These are phyloP conservation scores for Cheilosia urbana DNA, from an alignment of 2,888 invertebrate species.

Conservation along the genomic window DNA sequence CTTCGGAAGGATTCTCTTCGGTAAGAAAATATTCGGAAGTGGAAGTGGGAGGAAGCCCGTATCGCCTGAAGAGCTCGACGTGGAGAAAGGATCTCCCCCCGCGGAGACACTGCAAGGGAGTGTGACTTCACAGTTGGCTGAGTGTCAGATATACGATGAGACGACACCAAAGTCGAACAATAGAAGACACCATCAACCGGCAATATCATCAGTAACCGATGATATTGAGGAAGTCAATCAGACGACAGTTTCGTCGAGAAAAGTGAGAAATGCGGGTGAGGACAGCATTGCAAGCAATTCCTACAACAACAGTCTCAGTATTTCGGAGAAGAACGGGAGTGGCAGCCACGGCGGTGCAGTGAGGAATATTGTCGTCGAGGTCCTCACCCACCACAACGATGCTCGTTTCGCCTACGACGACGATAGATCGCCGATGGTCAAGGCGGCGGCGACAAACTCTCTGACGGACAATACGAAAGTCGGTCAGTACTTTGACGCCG, in stretches of 20 bases:
- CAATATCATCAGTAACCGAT: background rate
- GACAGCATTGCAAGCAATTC: conserved; percentile 82
- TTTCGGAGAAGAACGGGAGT: conserved; percentile 77
- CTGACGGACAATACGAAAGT: conserved; percentile 55
- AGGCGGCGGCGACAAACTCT: conserved; percentile 16
- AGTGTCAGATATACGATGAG: conserved; percentile 64
- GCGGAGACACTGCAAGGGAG: conserved; percentile 38
- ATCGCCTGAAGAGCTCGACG: conserved; percentile 37
- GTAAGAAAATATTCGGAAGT: conserved; percentile 80
- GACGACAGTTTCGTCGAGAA: conserved; percentile 32
- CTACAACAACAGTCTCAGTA: conserved; percentile 78
- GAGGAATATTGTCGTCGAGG: conserved; percentile 81
- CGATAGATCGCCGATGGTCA: conserved; percentile 53
- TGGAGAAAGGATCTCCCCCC: conserved; percentile 62
- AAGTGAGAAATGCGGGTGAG: conserved; percentile 69
- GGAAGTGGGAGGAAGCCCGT: conserved; percentile 58
- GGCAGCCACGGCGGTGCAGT: conserved; percentile 54
- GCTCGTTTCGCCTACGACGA: conserved; percentile 72
- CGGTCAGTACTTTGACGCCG: conserved; percentile 75
- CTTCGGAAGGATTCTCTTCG: conserved; percentile 82
- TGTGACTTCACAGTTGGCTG: conserved; percentile 57
- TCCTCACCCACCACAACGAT: conserved; percentile 80
- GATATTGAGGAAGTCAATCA: conserved; percentile 56
- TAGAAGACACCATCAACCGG: conserved; percentile 35
- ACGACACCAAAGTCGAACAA: conserved; percentile 37